Base-by-base conservation (phyloP, 1,140 invertebrate species). In the Drosophila simulans region DNA sequence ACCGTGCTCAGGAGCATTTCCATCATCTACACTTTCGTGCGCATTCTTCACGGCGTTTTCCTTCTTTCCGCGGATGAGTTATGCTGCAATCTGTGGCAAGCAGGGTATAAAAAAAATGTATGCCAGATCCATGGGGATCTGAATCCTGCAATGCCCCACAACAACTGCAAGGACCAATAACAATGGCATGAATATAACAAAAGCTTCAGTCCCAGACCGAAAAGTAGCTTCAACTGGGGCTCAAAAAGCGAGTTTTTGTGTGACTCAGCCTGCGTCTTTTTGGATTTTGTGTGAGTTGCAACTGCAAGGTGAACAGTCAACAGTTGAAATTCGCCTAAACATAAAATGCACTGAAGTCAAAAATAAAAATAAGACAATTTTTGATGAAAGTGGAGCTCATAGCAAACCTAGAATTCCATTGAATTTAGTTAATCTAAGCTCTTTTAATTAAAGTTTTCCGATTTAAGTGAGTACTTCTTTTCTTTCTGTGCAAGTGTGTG, bases 141-240 rank as follows among this genome's bases (percentile, higher is more conserved):
- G 42, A 57, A 43, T 70, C 57, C 77, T 68, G 77, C 81, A 79
- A 55, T 53, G 43, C 39, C 34, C n/a, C 69, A 45, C 10, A 48
- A 54, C 5, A 46, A 22, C 42, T 72, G 77, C 80, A 79, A 76
- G 64, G 73, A 54, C 80, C 77, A 27, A 84, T 84, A 84, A 78
- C 82, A 86, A 64, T 40, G 57, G 59, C 73, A 85, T 80, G 73
- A 85, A 85, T 85, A 86, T 85, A 77, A 81, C 73, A 77, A 69
- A 59, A 65, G 63, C 71, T 40, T 25, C 13, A 35, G 59, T 34
- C 54, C 22, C 53, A 62, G 25, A n/a, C 31, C 17, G 17, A 25
- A 27, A n/a, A 31, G 34, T 12, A 27, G 40, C 43, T 58, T 43
- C 46, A 42, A 34, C 27, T 31, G 42, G 27, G 25, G 11, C 55